Conservation (phyloP, 2,113 vertebrate species). For the Pao palembangensis region DNA sequence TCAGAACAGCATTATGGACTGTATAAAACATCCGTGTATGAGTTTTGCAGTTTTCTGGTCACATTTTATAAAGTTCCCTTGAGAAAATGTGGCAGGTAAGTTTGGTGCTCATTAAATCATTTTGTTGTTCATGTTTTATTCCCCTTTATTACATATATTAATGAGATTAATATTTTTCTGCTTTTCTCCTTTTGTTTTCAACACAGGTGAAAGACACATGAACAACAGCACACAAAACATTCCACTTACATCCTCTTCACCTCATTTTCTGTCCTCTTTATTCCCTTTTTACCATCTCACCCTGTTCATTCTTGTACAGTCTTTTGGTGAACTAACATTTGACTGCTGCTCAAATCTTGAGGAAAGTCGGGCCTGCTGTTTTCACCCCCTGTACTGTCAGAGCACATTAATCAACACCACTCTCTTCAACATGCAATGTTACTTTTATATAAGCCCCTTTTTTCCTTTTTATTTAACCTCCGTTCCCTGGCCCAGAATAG, state of each 20-base stretch:
- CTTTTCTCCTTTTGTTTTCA: constrained; percentile 62
- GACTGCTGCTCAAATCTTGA: constrained; percentile 4
- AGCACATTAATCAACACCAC: not conserved
- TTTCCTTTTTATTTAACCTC: too few relatives aligned
- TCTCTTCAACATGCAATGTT: not conserved
- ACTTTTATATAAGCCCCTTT: not conserved
- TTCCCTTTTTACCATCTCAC: constrained; percentile 29
- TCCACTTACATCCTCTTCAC: constrained; percentile 12
- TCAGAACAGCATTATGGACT: not conserved
- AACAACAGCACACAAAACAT: constrained; percentile 21
- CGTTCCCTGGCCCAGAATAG: too few relatives aligned
- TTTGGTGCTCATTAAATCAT: too few relatives aligned
- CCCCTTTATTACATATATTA: not conserved
- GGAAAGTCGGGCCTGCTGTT: constrained; percentile 17
- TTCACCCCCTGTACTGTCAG: constrained; percentile 18
- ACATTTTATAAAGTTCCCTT: too few relatives aligned
- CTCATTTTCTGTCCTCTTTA: constrained; percentile 23
- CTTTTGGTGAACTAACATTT: constrained; percentile 8
- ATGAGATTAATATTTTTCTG: constrained; percentile 51
- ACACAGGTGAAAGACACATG: constrained; percentile 72
- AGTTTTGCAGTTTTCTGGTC: too few relatives aligned
- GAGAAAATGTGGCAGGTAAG: too few relatives aligned
- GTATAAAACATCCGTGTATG: not conserved
- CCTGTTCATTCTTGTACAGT: constrained; percentile 7
- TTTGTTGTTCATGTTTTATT: too few relatives aligned